Evolutionary conservation across 2,888 invertebrate genomes (phyloP).

Genomic region (Plagiodera versicolora): DNA sequence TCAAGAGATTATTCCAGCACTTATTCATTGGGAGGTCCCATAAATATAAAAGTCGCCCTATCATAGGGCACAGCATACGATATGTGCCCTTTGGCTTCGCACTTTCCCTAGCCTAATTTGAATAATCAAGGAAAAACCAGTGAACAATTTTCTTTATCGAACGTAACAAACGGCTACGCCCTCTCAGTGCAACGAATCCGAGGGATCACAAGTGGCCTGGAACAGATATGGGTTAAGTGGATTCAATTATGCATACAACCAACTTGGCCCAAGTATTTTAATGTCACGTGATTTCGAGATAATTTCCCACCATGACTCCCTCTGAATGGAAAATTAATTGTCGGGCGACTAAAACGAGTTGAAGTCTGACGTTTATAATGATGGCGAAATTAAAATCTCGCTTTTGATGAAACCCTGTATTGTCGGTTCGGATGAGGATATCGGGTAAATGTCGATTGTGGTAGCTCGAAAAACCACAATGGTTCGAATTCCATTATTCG

Average conservation of each 20-base stretch:
- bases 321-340: conserved; percentile 26
- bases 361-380: neutral
- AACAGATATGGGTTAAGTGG: conserved; percentile 32
- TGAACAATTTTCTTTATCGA: conserved; percentile 19
- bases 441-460: neutral
- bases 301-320: conserved; percentile 21
- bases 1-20: too few species aligned
- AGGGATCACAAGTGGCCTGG: conserved; percentile 31
- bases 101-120: neutral
- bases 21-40: too few species aligned
- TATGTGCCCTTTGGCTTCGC: neutral
- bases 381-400: conserved; percentile 4
- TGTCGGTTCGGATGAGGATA: neutral
- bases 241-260: conserved; percentile 30
- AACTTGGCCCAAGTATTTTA: conserved; percentile 29
- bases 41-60: too few species aligned
- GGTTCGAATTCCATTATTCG: too few species aligned
- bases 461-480: too few species aligned
- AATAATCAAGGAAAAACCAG: conserved; percentile 13
- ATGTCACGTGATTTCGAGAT: conserved; percentile 29
- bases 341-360: conserved; percentile 4
- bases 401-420: too few species aligned
- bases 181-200: conserved; percentile 15
- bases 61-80: neutral
- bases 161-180: conserved; percentile 7